phyloP scores from a whole-genome alignment of 1,140 invertebrate genomes.

The Hypsibius dujardini region DNA sequence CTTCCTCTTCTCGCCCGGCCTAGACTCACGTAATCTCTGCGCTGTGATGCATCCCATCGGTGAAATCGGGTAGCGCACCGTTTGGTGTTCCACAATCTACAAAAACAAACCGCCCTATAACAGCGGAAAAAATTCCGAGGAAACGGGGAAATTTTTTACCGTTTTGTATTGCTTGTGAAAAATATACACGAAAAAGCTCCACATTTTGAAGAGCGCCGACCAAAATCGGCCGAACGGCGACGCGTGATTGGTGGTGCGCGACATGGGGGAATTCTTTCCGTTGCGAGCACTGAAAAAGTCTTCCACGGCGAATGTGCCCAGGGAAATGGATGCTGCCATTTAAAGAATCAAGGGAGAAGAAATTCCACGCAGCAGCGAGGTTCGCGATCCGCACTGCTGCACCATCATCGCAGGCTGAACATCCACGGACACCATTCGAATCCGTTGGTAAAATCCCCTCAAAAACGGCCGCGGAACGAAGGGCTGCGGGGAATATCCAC shows the following conservation, averaged over 20 bases:
- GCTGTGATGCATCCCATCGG: slow-evolving; percentile 80
- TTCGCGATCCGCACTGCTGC: no score
- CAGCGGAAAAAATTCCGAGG: neutral
- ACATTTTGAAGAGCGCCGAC: slow-evolving; percentile 48
- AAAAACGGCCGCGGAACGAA: no score
- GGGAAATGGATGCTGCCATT: no score
- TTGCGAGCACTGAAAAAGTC: no score
- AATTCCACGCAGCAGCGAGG: no score
- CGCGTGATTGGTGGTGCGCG: neutral
- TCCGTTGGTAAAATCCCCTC: no score
- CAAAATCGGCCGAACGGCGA: neutral
- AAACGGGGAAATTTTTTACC: slow-evolving; percentile 41
- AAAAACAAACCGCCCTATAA: slow-evolving; percentile 32
- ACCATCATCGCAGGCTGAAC: no score
- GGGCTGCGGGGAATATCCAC: no score
- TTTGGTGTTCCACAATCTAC: slow-evolving; percentile 90
- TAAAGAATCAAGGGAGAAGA: no score
- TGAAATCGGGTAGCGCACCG: slow-evolving; percentile 89
- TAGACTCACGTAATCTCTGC: slow-evolving; percentile 74
- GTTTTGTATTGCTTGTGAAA: slow-evolving; percentile 82
- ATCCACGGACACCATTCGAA: no score
- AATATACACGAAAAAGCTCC: slow-evolving; percentile 92
- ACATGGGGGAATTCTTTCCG: no score
- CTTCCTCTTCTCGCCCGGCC: slow-evolving; percentile 2
- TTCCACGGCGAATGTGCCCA: no score